Evolutionary conservation across 1,140 invertebrate species (phyloP).

Genomic region (Subanguina moxae): DNA sequence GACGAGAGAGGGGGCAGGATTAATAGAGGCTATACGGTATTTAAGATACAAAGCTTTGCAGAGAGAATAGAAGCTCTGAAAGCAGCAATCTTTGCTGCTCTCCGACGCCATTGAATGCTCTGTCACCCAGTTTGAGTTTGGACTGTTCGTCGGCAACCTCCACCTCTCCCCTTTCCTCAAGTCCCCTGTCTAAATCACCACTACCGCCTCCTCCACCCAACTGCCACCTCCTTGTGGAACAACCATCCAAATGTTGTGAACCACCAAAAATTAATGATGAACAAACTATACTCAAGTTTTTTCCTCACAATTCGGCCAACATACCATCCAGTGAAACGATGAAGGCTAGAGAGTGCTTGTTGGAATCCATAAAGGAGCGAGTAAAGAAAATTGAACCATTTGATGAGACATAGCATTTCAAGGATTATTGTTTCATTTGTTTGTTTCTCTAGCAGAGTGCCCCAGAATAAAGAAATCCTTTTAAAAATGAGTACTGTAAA

Average conservation of each 20-base stretch:
- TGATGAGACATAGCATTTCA: background rate
- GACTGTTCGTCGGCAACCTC: constrained; percentile 10
- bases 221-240: too few relatives aligned
- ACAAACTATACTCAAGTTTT: too few relatives aligned
- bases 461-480: too few relatives aligned
- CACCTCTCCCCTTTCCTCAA: background rate
- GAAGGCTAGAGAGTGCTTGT: constrained; percentile 28
- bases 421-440: too few relatives aligned
- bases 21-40: too few relatives aligned
- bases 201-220: background rate
- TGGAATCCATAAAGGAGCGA: constrained; percentile 42
- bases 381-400: constrained; percentile 47
- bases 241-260: too few relatives aligned
- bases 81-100: background rate
- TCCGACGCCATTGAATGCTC: background rate
- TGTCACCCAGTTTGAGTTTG: background rate
- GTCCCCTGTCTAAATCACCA: constrained; percentile 12
- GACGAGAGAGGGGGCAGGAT: too few relatives aligned
- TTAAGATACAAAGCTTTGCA: constrained; percentile 2
- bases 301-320: background rate
- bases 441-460: too few relatives aligned
- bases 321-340: constrained; percentile 14
- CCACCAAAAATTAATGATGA: too few relatives aligned
- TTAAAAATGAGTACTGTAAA: too few relatives aligned
- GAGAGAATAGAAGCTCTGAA: background rate